phyloP scores from a whole-genome alignment of 2,113 vertebrate genomes.

The Gulo gulo region DNA sequence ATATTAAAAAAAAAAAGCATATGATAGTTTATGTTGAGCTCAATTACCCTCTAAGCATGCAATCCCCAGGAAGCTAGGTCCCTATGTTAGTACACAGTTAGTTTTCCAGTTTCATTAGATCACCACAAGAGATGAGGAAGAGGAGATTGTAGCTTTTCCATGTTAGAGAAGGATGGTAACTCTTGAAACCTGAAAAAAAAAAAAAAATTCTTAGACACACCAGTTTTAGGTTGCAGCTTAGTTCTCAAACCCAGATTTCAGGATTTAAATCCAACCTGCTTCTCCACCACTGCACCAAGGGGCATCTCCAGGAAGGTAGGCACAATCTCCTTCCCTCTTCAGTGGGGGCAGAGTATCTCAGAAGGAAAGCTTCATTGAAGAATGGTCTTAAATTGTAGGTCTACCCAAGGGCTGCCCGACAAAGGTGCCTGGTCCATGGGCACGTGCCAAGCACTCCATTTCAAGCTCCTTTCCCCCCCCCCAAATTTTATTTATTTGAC shows the following conservation, averaged over 20 bases:
- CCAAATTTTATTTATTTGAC: too few species aligned
- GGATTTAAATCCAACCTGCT: not conserved
- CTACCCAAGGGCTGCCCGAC: not conserved
- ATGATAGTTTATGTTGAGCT: not conserved
- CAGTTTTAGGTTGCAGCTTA: not conserved
- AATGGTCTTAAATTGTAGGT: not conserved
- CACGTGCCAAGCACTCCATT: rapidly evolving
- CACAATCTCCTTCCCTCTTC: not conserved
- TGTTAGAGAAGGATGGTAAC: not conserved
- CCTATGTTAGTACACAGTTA: not conserved
- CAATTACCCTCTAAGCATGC: not conserved
- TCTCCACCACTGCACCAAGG: rapidly evolving
- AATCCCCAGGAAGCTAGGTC: not conserved
- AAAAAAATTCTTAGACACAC: not conserved
- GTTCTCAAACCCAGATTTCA: not conserved
- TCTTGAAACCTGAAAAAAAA: not conserved
- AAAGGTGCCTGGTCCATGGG: rapidly evolving
- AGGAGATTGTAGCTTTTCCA: not conserved
- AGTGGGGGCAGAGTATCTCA: not conserved
- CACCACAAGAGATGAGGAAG: not conserved
- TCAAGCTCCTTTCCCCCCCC: too few species aligned
- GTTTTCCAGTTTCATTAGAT: not conserved
- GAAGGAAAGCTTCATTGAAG: not conserved
- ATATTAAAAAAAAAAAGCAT: too few species aligned
- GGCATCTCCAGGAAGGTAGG: not conserved